Percentiles rank a stretch among this genome's conserved stretches.
Evolutionary conservation across 1,140 invertebrate species (phyloP).

Genomic region (Branchinecta lynchi): DNA sequence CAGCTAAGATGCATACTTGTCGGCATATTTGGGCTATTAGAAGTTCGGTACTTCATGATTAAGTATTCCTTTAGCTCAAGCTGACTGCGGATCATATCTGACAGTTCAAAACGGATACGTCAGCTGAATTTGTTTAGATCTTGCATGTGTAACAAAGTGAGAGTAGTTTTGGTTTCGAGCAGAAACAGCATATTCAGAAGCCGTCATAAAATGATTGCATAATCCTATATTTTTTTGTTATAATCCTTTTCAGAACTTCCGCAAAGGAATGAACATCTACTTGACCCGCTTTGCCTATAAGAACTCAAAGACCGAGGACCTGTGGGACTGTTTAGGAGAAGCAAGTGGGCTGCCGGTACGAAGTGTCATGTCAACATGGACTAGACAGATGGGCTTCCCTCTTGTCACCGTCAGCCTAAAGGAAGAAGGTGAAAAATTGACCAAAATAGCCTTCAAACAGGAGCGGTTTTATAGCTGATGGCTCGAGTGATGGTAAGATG

Average conservation of each 20-base stretch:
- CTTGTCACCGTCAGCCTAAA: constrained; percentile 26
- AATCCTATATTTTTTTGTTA: no score
- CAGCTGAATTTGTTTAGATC: no score
- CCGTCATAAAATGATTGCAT: no score
- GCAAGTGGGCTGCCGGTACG: constrained; percentile 33
- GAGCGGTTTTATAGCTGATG: constrained; percentile 34
- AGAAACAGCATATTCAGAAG: no score
- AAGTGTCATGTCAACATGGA: constrained; percentile 43
- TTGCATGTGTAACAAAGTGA: no score
- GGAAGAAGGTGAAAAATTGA: constrained; percentile 28
- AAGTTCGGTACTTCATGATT: no score
- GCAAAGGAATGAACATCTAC: constrained; percentile 33
- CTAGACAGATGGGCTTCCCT: constrained; percentile 41
- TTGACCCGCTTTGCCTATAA: constrained; percentile 29
- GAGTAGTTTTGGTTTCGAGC: no score
- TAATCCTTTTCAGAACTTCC: constrained; percentile 28
- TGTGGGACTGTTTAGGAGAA: constrained; percentile 28
- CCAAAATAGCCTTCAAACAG: constrained; percentile 31
- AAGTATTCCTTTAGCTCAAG: no score
- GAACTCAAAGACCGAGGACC: constrained; percentile 30
- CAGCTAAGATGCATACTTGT: no score
- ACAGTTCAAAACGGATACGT: no score
- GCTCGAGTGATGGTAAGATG: constrained; percentile 1
- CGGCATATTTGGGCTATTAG: no score
- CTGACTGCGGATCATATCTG: no score